phyloP scores from a whole-genome alignment of 2,888 invertebrate species.

The Neoascia interrupta region DNA sequence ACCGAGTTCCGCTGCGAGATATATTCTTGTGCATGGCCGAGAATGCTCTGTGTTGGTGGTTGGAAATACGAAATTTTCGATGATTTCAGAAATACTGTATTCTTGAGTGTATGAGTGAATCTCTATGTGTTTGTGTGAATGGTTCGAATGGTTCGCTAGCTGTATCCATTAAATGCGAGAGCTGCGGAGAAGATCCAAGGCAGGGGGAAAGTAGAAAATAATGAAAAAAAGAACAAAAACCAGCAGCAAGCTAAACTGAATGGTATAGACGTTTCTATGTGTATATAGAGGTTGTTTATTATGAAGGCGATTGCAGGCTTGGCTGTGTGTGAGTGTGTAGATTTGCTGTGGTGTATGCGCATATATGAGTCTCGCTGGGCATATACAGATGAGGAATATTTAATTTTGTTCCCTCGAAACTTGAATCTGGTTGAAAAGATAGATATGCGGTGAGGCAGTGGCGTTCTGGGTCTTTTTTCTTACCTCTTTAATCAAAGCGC shows the following conservation, averaged over 20 bases:
- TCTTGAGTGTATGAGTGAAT: slow-evolving; percentile 12
- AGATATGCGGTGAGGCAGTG: slow-evolving; percentile 64
- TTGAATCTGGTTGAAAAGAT: slow-evolving; percentile 60
- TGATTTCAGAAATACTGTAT: slow-evolving; percentile 36
- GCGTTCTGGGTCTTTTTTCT: no score
- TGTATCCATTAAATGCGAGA: slow-evolving; percentile 60
- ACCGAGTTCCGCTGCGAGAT: slow-evolving; percentile 41
- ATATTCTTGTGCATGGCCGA: slow-evolving; percentile 54
- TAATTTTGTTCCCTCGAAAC: slow-evolving; percentile 66
- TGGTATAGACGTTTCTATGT: slow-evolving; percentile 17
- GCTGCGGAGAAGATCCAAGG: slow-evolving; percentile 21
- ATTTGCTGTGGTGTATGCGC: slow-evolving; percentile 22
- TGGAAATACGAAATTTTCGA: slow-evolving; percentile 54
- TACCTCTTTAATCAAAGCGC: no score
- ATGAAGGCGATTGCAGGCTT: slow-evolving; percentile 59
- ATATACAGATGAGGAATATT: slow-evolving; percentile 61
- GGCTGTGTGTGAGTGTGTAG: slow-evolving; percentile 16
- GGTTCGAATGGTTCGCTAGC: no score
- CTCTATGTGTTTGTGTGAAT: neutral
- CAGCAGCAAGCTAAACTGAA: slow-evolving; percentile 50
- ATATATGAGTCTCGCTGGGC: slow-evolving; percentile 21
- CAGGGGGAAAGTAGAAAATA: slow-evolving; percentile 35
- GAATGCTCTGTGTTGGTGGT: slow-evolving; percentile 56
- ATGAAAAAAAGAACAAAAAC: slow-evolving; percentile 44
- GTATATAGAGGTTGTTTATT: slow-evolving; percentile 62